Conservation (phyloP, 2,888 invertebrate species). For the Zelleria hepariella region DNA sequence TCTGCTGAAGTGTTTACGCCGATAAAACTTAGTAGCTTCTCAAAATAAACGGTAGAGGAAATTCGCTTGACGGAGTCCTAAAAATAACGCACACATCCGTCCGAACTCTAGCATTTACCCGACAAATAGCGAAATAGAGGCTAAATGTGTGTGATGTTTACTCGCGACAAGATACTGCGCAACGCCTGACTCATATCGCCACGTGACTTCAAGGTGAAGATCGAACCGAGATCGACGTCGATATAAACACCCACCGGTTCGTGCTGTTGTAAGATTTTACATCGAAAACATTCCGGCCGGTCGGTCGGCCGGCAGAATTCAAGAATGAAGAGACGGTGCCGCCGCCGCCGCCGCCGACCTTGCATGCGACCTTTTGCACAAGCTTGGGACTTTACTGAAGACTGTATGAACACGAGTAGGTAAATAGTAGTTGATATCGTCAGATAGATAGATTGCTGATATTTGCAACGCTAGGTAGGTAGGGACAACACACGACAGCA, state of each 20-base stretch:
- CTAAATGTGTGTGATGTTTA: neutral
- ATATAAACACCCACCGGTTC: neutral
- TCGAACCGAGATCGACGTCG: constrained; percentile 21
- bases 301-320: neutral
- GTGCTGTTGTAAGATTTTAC: neutral
- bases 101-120: neutral
- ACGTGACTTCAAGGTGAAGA: constrained; percentile 57
- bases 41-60: neutral
- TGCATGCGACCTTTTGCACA: neutral
- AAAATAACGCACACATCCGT: neutral
- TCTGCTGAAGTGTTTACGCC: neutral
- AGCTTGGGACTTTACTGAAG: neutral
- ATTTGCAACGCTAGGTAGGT: too few species aligned
- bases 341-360: neutral
- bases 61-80: neutral
- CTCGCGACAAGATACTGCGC: constrained; percentile 10
- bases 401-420: neutral
- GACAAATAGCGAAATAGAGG: neutral
- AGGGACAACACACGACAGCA: too few species aligned
- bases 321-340: neutral
- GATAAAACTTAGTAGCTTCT: neutral
- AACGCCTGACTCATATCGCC: constrained; percentile 15
- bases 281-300: constrained; percentile 2
- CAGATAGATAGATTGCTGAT: too few species aligned
- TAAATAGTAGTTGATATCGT: too few species aligned